Base-by-base conservation (phyloP, 2,888 invertebrate genomes). In the Meteorus cinctellus region DNA sequence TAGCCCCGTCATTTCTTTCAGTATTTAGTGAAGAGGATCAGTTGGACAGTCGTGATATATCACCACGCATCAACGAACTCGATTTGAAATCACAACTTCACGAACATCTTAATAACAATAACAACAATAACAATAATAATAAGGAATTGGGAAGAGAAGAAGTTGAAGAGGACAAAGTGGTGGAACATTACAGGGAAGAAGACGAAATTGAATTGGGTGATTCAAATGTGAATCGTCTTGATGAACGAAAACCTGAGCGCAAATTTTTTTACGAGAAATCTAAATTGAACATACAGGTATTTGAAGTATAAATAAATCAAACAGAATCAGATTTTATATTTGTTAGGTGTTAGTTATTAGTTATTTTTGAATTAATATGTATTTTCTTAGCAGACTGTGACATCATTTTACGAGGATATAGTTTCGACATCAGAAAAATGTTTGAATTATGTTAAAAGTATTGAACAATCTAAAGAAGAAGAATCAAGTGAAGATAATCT, bases 261-360 rank as follows among this genome's bases (percentile, higher is more conserved):
- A 92, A 92, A 84, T 90, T 90, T 59, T 92, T 92, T 82, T 92
- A 92, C 84, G 92, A 92, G 81, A 92, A 92, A 80, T 91, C 92
- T 0, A 92, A 92, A 75, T 91, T 92, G 79, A 91, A 92, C 83
- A 90, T 92, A 77, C 90, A 91, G 80, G 88, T 90, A 74, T 85
- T 62, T 71, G 41, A n/a, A 29, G 45, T 45, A 75, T 66, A 16
- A 75, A 51, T 71, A 24, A 14, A 48, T 41, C 91, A 91, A 84
- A 90, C 91, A 80, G 91, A 91, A 79, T 90, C 31, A 91, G 91
- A 82, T 91, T 91, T 1, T 24, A 81, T 89, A 91, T 27, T 85
- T 90, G 90, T 68, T 91, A 91, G 78, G 86, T 91, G 84, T 90
- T 91, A 12, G 10, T 3, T 29, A 36, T 41, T 19, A 27, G 67